These are phyloP conservation scores for Onychostoma macrolepis DNA, from an alignment of 2,113 vertebrate species.

Conservation along the genomic window DNA sequence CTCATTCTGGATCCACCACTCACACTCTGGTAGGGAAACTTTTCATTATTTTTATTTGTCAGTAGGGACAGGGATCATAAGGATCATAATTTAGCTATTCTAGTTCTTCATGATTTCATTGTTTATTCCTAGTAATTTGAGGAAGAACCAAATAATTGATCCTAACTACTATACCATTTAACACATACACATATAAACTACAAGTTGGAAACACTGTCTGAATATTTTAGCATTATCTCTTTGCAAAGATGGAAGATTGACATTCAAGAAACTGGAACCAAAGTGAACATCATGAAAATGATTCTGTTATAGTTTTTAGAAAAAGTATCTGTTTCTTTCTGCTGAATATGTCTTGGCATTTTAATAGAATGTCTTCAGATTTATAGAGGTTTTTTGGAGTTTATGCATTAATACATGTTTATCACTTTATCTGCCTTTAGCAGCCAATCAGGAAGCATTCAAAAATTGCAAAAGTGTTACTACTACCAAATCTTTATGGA, in stretches of 20 bases:
- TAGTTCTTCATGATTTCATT: neutral
- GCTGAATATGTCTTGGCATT: neutral
- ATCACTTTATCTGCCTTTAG: neutral
- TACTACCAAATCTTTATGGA: constrained; percentile 92
- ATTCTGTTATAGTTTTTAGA: too few species aligned
- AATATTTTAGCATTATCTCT: neutral
- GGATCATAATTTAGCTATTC: neutral
- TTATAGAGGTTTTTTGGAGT: neutral
- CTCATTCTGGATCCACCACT: constrained; percentile 84
- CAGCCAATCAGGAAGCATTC: constrained; percentile 69
- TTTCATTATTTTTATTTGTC: neutral
- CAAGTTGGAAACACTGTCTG: neutral
- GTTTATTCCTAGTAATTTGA: neutral
- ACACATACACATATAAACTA: neutral
- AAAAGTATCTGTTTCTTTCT: neutral
- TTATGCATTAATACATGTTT: neutral
- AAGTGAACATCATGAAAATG: neutral
- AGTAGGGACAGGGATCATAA: neutral
- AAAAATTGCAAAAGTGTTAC: constrained; percentile 81
- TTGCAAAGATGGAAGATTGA: neutral
- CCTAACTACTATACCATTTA: neutral
- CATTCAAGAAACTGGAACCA: too few species aligned
- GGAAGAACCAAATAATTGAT: neutral
- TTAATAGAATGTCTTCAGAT: neutral
- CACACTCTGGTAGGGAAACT: constrained; percentile 78